Percentiles rank a stretch among this genome's conserved stretches.
These are phyloP conservation scores for Eublepharis macularius DNA, from an alignment of 2,113 vertebrate species.

Conservation along the genomic window DNA sequence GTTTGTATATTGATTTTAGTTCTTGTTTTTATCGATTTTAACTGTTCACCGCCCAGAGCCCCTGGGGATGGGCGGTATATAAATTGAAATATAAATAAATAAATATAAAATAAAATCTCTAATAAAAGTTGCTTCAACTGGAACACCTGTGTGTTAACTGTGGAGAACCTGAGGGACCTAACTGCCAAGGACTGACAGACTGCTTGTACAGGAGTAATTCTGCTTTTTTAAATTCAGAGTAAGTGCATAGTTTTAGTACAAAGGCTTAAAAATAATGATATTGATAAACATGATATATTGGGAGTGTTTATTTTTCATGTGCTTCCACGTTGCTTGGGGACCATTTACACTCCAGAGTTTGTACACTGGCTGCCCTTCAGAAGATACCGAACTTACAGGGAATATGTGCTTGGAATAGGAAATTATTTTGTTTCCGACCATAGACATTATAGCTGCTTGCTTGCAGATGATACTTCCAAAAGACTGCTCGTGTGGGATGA, in stretches of 20 bases:
- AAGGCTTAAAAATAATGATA: neutral
- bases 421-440: neutral
- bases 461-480: conserved; percentile 12
- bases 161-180: too few relatives aligned
- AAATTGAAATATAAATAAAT: too few relatives aligned
- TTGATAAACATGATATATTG: neutral
- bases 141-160: too few relatives aligned
- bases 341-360: neutral
- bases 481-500: conserved; percentile 49
- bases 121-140: too few relatives aligned
- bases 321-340: neutral
- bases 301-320: neutral
- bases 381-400: conserved; percentile 29
- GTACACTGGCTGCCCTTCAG: conserved; percentile 24
- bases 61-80: too few relatives aligned
- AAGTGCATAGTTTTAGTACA: neutral
- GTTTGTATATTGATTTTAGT: too few relatives aligned
- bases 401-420: conserved; percentile 31
- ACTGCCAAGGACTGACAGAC: too few relatives aligned
- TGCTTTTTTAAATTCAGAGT: neutral
- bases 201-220: neutral
- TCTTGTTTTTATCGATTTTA: too few relatives aligned
- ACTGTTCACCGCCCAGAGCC: too few relatives aligned
- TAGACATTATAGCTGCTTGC: neutral
- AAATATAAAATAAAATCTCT: too few relatives aligned